phyloP scores from a whole-genome alignment of 2,113 vertebrate genomes.

The Calidris pygmaea region DNA sequence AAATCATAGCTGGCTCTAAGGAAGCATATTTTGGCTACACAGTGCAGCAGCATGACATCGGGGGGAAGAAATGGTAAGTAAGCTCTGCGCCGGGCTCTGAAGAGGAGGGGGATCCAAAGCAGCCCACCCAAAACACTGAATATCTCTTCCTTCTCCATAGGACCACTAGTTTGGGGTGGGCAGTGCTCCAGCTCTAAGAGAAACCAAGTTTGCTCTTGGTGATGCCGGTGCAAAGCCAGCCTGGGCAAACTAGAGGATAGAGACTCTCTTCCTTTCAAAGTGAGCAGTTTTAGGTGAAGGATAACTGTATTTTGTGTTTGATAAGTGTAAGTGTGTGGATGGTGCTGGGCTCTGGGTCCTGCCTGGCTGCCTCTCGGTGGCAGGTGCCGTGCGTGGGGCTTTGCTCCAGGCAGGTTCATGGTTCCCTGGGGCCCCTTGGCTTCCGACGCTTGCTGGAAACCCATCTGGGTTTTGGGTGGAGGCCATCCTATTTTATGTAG shows the following conservation, averaged over 20 bases:
- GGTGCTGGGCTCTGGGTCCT: neutral
- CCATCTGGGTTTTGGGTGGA: neutral
- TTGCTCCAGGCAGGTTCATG: neutral
- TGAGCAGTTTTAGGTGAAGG: accelerated
- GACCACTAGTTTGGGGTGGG: accelerated
- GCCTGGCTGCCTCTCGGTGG: accelerated
- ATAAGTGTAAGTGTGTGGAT: accelerated
- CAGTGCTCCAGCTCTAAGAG: neutral
- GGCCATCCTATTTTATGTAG: accelerated
- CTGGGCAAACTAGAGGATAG: accelerated
- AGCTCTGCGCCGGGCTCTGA: accelerated
- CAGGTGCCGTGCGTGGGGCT: neutral
- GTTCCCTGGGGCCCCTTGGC: accelerated
- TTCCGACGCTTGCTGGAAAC: neutral
- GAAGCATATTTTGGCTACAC: slow-evolving; percentile 95
- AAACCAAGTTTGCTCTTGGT: neutral
- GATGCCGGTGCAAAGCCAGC: neutral
- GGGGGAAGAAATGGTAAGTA: slow-evolving; percentile 91
- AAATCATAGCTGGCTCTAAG: slow-evolving; percentile 86
- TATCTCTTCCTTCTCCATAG: neutral
- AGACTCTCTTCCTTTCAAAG: neutral
- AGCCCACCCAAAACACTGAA: accelerated
- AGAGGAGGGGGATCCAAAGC: accelerated
- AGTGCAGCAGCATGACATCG: slow-evolving; percentile 90
- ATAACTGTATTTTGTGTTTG: accelerated